Evolutionary conservation across 2,888 invertebrate genomes (phyloP), one percentile per base, ranked within the genome.

Genomic region (Ennomos quercinarius): DNA sequence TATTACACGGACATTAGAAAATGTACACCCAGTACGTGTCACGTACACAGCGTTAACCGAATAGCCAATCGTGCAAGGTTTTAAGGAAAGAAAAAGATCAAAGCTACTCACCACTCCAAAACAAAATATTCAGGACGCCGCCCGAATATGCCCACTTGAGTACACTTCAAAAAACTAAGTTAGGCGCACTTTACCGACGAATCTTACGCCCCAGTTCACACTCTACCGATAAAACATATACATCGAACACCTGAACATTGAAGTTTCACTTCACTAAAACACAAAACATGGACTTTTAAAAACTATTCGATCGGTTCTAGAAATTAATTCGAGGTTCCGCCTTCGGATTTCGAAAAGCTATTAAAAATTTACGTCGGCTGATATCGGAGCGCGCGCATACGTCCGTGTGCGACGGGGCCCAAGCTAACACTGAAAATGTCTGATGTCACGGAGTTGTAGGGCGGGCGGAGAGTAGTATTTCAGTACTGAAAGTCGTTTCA

Each of bases 131-230:
- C 88, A 89, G 86, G 81, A 83, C 85, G 81, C 74, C 77, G 75
- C 78, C 76, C 77, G 77, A 76, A 76, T 73, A 79, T 74, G 69
- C 71, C 74, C 74, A 74, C 80, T 74, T 76, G 78, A 78, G 80
- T 76, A 76, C 86, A 88, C 88, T 87, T 87, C 84, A 85, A 74
- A 81, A 83, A 88, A 86, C 87, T 86, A 78, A 83, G 76, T 84
- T 72, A 80, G 69, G 75, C 77, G 80, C 76, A 76, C 66, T 67
- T 66, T 74, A 74, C 66, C 68, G 66, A 73, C 66, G 58, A 68
- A 58, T 61, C 61, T 54, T 51, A 63, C 57, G 68, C 65, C 67
- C 53, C 54, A 54, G 45, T 67, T 68, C 61, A 63, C 63, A 63
- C 48, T n/a, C n/a, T 54, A 55, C 41, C 42, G 17, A 37, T 48